Evolutionary conservation across 2,888 invertebrate species (phyloP), one percentile per base, ranked within the genome.

Genomic region (Desoria tigrina): DNA sequence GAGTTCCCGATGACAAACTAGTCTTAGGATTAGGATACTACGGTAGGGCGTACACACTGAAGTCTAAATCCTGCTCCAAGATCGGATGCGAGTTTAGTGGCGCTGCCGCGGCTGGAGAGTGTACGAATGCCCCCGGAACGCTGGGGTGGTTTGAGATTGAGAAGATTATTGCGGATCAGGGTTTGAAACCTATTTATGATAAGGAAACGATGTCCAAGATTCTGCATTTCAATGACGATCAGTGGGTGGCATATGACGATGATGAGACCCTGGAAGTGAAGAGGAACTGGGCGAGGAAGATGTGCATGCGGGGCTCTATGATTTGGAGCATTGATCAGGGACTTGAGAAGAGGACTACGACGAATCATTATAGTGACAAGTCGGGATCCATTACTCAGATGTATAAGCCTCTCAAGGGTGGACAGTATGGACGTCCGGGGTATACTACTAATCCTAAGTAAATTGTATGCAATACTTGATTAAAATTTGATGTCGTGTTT

Each of bases 281-380:
- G 49, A 50, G 59, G 21, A 45, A 45, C 54, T 66, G 62, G 62
- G 66, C 66, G 16, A 58, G 23, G 23, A 58, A 63, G 24, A 53
- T 45, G 16, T 66, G 66, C 42, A 28, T 63, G 62, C 14, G 24
- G 51, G 66, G 66, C 23, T 62, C 62, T 11, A 66, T 66, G 66
- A 66, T 66, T 57, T 66, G 66, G 66, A 66, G 66, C 42, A 66
- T 66, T 62, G 66, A 66, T 27, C 66, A 66, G 24, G 66, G 62
- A 4, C 49, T 65, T 3, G 61, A 61, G 23, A 51, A 26, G 16
- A 28, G 7, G 4, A 7, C 16, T 4, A 49, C 16, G 49, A 42
- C 1, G 4, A 57, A 26, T 26, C 42, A n/a, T 42, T n/a, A 53
- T 18, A 21, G 42, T 58, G 49, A 16, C 42, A 58, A 45, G 45